Conservation (phyloP, 2,888 invertebrate species). For the Xestia sexstrigata region DNA sequence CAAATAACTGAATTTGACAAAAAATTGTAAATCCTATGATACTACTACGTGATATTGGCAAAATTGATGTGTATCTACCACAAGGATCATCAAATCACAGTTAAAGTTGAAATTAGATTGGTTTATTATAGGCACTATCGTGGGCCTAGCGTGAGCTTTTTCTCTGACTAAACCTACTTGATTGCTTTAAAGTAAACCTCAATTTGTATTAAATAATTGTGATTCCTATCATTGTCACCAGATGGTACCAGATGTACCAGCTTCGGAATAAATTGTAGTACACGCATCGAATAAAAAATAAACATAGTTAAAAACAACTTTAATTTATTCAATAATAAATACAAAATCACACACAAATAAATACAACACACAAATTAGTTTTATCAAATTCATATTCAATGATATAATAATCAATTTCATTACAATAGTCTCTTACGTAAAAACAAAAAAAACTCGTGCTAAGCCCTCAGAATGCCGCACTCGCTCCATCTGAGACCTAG, state of each 20-base stretch:
- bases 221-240: background rate
- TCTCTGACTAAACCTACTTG: background rate
- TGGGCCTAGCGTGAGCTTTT: background rate
- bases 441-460: background rate
- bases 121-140: background rate
- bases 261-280: background rate
- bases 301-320: too few species aligned
- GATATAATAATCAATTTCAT: too few species aligned
- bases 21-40: background rate
- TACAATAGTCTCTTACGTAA: too few species aligned
- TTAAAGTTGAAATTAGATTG: too few species aligned
- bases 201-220: background rate
- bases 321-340: too few species aligned
- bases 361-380: too few species aligned
- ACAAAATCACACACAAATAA: too few species aligned
- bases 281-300: background rate
- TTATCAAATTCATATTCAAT: too few species aligned
- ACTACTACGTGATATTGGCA: background rate
- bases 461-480: background rate
- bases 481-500: constrained; percentile 64
- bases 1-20: background rate
- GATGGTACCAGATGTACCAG: background rate
- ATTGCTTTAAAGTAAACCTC: background rate
- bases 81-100: background rate
- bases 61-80: background rate